Percentiles rank a stretch among this genome's conserved stretches.
Conservation (phyloP, 2,113 vertebrate genomes). For the Garra rufa region DNA sequence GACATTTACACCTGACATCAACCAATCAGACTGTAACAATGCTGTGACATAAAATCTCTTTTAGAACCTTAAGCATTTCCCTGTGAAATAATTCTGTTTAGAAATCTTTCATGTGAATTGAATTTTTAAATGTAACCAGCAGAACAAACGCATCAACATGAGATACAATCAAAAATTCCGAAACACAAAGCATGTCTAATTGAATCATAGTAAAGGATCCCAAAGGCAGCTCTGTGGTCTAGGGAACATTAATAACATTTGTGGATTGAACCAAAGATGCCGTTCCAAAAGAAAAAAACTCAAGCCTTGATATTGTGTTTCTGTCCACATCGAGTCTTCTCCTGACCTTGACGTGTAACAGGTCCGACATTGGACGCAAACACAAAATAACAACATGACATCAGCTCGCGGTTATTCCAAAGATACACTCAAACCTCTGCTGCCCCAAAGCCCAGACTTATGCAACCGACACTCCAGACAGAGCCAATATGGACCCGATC, state of each 20-base stretch:
- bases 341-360: slow-evolving; percentile 15
- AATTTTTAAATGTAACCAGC: background rate
- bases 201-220: background rate
- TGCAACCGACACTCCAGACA: slow-evolving; percentile 54
- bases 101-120: background rate
- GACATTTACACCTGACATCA: background rate
- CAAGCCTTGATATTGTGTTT: background rate
- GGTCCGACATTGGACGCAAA: slow-evolving; percentile 66
- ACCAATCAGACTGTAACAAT: background rate
- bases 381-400: slow-evolving; percentile 72
- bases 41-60: background rate
- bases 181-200: slow-evolving; percentile 14
- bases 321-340: background rate
- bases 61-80: background rate
- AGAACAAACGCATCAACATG: background rate
- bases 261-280: slow-evolving; percentile 12
- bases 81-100: background rate
- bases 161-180: background rate
- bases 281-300: background rate
- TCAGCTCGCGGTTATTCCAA: slow-evolving; percentile 72
- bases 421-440: slow-evolving; percentile 64
- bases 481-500: slow-evolving; percentile 51
- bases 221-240: slow-evolving; percentile 5
- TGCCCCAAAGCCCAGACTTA: slow-evolving; percentile 38
- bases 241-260: slow-evolving; percentile 1